Evolutionary conservation across 1,140 invertebrate genomes (phyloP).

Genomic region (Apolygus lucorum): DNA sequence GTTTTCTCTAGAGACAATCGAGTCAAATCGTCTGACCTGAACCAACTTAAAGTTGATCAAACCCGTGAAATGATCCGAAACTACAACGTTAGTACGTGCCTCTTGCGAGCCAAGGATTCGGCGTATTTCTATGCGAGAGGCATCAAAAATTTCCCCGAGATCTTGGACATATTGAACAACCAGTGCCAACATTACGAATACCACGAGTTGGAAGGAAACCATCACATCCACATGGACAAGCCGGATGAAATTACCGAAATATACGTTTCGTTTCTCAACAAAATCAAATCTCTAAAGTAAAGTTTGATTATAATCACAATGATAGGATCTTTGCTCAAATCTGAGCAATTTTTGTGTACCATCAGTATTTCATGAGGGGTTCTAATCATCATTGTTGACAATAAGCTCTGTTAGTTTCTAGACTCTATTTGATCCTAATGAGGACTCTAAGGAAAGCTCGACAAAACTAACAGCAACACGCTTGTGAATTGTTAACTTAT

Average conservation of each 20-base stretch:
- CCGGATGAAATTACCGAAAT: conserved; percentile 52
- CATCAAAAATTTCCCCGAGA: conserved; percentile 50
- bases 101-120: conserved; percentile 59
- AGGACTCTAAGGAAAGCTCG: too few relatives aligned
- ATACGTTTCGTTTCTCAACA: conserved; percentile 1
- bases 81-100: conserved; percentile 65
- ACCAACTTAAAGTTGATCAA: conserved; percentile 56
- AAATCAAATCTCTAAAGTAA: conserved; percentile 7
- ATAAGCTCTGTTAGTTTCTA: too few relatives aligned
- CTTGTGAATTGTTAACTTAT: too few relatives aligned
- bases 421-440: too few relatives aligned
- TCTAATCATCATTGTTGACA: too few relatives aligned
- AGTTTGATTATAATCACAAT: too few relatives aligned
- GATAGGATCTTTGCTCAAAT: too few relatives aligned
- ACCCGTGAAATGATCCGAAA: conserved; percentile 54
- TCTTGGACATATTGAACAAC: conserved; percentile 54
- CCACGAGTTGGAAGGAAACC: conserved; percentile 63
- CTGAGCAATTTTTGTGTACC: too few relatives aligned
- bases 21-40: conserved; percentile 50
- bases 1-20: conserved; percentile 57
- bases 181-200: conserved; percentile 51
- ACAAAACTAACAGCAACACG: too few relatives aligned
- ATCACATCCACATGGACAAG: conserved; percentile 74
- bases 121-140: conserved; percentile 50
- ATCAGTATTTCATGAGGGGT: too few relatives aligned